phyloP scores from a whole-genome alignment of 2,888 invertebrate species.

The Limnephilus marmoratus region DNA sequence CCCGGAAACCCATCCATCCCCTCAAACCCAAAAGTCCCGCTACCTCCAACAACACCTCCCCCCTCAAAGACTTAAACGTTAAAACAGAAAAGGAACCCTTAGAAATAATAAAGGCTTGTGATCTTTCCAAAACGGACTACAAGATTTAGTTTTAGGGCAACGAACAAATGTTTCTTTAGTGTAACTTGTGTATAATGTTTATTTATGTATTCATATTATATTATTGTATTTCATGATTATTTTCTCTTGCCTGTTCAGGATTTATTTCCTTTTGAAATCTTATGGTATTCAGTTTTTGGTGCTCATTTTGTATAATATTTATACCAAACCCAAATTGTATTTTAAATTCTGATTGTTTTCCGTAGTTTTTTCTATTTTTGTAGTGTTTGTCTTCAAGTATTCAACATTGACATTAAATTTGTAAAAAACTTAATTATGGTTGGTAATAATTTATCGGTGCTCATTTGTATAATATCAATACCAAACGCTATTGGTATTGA shows the following conservation, averaged over 20 bases:
- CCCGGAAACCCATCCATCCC: slow-evolving; percentile 69
- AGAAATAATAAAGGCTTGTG: slow-evolving; percentile 30
- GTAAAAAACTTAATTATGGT: neutral
- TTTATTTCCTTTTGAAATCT: neutral
- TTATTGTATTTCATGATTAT: neutral
- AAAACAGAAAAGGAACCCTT: slow-evolving; percentile 19
- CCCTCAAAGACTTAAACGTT: slow-evolving; percentile 7
- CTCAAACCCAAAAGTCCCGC: slow-evolving; percentile 35
- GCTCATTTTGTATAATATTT: neutral
- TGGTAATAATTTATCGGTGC: neutral
- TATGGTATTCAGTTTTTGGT: neutral
- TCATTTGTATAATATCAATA: neutral
- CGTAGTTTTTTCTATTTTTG: too few species aligned
- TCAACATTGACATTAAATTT: too few species aligned
- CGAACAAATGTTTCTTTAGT: neutral
- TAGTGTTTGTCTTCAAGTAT: too few species aligned
- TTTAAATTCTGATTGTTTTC: too few species aligned
- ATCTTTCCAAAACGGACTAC: neutral
- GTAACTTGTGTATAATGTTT: neutral
- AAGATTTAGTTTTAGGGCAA: neutral
- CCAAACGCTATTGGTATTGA: neutral
- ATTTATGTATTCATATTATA: neutral
- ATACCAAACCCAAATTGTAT: neutral
- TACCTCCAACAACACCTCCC: slow-evolving; percentile 12
- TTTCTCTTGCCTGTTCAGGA: neutral